phyloP scores from a whole-genome alignment of 2,797 vertebrate genomes.

The Fringilla coelebs region DNA sequence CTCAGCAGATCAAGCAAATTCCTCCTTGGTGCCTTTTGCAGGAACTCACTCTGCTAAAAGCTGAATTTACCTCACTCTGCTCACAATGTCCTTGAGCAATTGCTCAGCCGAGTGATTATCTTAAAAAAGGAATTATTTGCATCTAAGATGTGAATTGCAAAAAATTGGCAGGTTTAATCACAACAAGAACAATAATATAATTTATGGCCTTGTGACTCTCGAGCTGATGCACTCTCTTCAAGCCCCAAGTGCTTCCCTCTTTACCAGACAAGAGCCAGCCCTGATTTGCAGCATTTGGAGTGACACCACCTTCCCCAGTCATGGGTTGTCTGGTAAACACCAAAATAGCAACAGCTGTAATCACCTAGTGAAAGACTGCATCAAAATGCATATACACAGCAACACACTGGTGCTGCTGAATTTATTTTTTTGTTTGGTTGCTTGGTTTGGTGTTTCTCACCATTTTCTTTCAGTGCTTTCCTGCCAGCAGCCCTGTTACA shows the following conservation, averaged over 20 bases:
- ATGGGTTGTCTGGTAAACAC: conserved; percentile 28
- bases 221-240: conserved; percentile 17
- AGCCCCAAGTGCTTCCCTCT: not conserved
- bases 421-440: not conserved
- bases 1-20: not conserved
- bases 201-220: conserved; percentile 6
- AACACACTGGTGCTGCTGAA: not conserved
- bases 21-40: not conserved
- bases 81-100: not conserved
- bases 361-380: conserved; percentile 3
- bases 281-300: not conserved
- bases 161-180: conserved; percentile 49
- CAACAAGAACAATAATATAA: not conserved
- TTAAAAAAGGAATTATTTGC: not conserved
- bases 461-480: not conserved
- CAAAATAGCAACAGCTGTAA: conserved; percentile 29
- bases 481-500: not conserved
- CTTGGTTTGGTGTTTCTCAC: not conserved
- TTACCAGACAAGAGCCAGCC: not conserved
- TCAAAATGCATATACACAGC: not conserved
- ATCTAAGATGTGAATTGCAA: not conserved
- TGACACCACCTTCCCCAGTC: conserved; percentile 13
- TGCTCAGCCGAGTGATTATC: not conserved
- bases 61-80: not conserved
- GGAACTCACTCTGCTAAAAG: not conserved